Evolutionary conservation across 1,140 invertebrate species (phyloP).

Genomic region (Laodelphax striatellus): DNA sequence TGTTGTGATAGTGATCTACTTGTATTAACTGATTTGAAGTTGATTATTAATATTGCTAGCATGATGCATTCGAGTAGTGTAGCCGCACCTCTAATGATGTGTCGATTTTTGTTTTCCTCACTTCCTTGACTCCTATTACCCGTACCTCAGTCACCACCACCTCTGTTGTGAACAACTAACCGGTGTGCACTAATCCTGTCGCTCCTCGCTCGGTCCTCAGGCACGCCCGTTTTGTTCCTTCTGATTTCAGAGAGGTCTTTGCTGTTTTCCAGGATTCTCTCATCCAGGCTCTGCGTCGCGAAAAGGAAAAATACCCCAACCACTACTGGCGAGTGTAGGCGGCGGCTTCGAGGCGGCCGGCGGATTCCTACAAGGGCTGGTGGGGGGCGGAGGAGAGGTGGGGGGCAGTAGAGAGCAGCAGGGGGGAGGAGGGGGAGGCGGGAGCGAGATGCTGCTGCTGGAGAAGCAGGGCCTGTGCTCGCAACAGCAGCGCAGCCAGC

Average conservation of each 20-base stretch:
- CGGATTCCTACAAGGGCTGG: conserved; percentile 37
- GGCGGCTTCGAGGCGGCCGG: too few relatives aligned
- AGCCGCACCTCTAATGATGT: neutral
- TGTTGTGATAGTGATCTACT: too few relatives aligned
- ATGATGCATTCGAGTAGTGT: neutral
- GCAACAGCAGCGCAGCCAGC: conserved; percentile 58
- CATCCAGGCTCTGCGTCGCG: conserved; percentile 65
- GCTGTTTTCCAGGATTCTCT: conserved; percentile 79
- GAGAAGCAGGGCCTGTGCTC: conserved; percentile 64
- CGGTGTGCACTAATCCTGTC: conserved; percentile 15
- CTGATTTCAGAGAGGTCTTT: conserved; percentile 58
- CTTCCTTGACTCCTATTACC: neutral
- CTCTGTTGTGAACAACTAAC: conserved; percentile 8
- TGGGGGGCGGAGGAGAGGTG: conserved; percentile 22
- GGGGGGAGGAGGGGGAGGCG: too few relatives aligned
- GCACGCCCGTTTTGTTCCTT: conserved; percentile 38
- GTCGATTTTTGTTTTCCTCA: neutral
- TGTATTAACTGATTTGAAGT: too few relatives aligned
- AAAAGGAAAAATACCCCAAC: conserved; percentile 72
- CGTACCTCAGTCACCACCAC: neutral
- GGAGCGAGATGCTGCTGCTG: conserved; percentile 53
- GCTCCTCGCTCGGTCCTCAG: conserved; percentile 9
- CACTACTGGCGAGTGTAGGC: conserved; percentile 62
- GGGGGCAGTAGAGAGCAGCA: conserved; percentile 31
- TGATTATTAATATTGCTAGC: neutral